Evolutionary conservation across 2,797 vertebrate genomes (phyloP), one percentile per base, ranked within the genome.

Genomic region (Spondyliosoma cantharus): DNA sequence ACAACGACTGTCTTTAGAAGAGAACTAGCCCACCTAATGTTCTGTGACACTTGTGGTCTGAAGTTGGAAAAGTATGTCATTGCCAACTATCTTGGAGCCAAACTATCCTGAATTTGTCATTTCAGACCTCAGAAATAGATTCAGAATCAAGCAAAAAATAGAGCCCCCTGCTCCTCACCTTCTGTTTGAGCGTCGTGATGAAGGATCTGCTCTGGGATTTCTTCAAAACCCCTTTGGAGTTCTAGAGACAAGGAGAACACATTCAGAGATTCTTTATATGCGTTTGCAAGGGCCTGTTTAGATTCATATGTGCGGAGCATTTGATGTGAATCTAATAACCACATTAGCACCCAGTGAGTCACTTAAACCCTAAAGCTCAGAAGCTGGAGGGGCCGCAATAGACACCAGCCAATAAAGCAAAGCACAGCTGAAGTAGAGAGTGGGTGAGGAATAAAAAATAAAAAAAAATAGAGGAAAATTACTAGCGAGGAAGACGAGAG

Each of bases 111-210:
- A 54, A 54, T 57, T 57, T 27, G 16, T 16, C 20, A 45, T 72
- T 64, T 71, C 7, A 77, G 19, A 63, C 20, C 53, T 50, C 60
- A 75, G 15, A 82, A 71, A 73, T 3, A 72, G 22, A 76, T 61
- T 4, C 67, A 29, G 16, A 75, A 48, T 53, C 11, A 45, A 20
- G 16, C 22, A 65, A 22, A 45, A 27, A 48, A 50, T n/a, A 43
- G 15, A 66, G 8, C 2, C 3, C 8, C 24, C 43, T 56, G 15
- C 3, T 37, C 68, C 96, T 92, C 93, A 99, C 98, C 96, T 98
- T 99, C 84, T 98, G 96, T 86, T 97, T 99, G 0, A 99, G 96
- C 64, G 95, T 97, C 58, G 96, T 96, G 90, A 99, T 96, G 88
- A 99, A 95, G 0, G 97, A 97, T 80, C 96, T 95, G 78, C 96